phyloP scores from a whole-genome alignment of 2,113 vertebrate species.

The Anser cygnoides region DNA sequence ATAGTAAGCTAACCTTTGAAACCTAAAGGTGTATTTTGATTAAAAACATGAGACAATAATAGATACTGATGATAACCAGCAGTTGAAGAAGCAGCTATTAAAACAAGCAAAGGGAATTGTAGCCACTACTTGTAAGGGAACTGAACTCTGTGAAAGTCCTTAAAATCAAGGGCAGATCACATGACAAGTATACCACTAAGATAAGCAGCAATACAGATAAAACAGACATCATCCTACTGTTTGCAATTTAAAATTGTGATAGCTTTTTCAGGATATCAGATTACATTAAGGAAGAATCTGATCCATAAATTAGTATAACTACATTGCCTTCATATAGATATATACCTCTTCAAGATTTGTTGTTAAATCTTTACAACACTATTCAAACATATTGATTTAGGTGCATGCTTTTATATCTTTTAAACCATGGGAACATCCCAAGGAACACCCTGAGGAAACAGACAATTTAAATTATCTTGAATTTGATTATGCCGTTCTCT shows the following conservation, averaged over 20 bases:
- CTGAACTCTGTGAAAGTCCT: not conserved
- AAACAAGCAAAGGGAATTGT: not conserved
- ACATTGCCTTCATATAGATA: not conserved
- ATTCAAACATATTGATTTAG: not conserved
- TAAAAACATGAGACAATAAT: constrained; percentile 5
- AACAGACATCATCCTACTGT: not conserved
- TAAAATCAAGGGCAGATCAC: not conserved
- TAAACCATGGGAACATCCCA: not conserved
- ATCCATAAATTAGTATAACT: not conserved
- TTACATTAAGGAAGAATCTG: not conserved
- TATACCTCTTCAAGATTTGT: not conserved
- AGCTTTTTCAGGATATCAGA: not conserved
- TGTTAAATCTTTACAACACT: not conserved
- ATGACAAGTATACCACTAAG: not conserved
- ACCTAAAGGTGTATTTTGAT: constrained; percentile 15
- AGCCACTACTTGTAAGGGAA: not conserved
- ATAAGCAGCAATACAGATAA: not conserved
- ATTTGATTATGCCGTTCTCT: not conserved
- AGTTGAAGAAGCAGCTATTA: not conserved
- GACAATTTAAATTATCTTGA: not conserved
- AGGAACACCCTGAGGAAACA: not conserved
- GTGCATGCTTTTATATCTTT: not conserved
- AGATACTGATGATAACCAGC: not conserved
- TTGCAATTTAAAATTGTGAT: not conserved
- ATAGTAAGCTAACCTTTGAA: constrained; percentile 1